Conservation (phyloP, 92 coral and sea anemone genomes). For the Paragorgia papillata region DNA sequence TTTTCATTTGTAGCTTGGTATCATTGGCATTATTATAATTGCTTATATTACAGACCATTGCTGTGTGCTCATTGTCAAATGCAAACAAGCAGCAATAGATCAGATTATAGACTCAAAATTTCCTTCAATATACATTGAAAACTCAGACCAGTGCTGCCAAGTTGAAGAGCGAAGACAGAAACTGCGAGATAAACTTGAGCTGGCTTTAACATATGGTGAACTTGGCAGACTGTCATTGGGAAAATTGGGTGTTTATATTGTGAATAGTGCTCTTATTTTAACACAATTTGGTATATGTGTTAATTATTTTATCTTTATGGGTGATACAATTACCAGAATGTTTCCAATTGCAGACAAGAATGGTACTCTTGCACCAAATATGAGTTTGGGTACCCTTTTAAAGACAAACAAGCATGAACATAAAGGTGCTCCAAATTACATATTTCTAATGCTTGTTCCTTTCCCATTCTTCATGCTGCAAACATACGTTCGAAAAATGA, state of each 20-base stretch:
- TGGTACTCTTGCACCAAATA: not conserved
- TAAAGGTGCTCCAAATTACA: slow-evolving; percentile 70
- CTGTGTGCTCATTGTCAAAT: slow-evolving; percentile 86
- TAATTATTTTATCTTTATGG: slow-evolving; percentile 92
- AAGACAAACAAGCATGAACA: not conserved
- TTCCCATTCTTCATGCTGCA: slow-evolving; percentile 80
- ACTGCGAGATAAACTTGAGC: not conserved
- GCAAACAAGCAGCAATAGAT: slow-evolving; percentile 87
- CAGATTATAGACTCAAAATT: slow-evolving; percentile 58
- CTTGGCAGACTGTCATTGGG: slow-evolving; percentile 86
- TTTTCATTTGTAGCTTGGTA: slow-evolving; percentile 73
- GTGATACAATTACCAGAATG: slow-evolving; percentile 77
- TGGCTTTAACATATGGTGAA: slow-evolving; percentile 75
- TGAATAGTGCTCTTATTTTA: slow-evolving; percentile 75
- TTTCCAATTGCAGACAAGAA: slow-evolving; percentile 46
- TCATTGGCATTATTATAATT: slow-evolving; percentile 65
- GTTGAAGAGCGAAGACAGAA: slow-evolving; percentile 62
- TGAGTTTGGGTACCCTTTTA: not conserved
- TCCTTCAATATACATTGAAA: not conserved
- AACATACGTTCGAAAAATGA: slow-evolving; percentile 82
- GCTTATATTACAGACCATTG: slow-evolving; percentile 92
- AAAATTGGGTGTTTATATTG: slow-evolving; percentile 70
- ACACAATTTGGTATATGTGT: slow-evolving; percentile 89
- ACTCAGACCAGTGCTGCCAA: slow-evolving; percentile 63
- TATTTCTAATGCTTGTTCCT: slow-evolving; percentile 76